Evolutionary conservation across 2,888 invertebrate species (phyloP), one percentile per base, ranked within the genome.

Genomic region (Ferrisia virgata): DNA sequence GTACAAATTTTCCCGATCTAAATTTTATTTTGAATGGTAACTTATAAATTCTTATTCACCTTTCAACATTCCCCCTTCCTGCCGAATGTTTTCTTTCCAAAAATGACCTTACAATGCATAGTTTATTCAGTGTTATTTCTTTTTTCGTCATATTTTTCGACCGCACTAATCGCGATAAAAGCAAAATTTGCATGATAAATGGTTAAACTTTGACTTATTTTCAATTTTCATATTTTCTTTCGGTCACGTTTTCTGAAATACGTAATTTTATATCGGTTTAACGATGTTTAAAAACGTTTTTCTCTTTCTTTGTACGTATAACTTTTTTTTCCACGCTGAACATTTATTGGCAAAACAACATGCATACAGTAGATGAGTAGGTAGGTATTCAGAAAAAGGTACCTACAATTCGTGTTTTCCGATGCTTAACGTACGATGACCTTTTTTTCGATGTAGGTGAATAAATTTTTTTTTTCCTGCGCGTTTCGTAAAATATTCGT

Each of bases 151-250:
- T 69, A 28, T 15, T 31, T 28, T 33, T 9, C 33, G 28, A 28
- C 64, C 25, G 15, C 22, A 76, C 18, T 76, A 76, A 76, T 76
- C 18, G 72, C 36, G 72, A 33, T 36, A 33, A 33, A 76, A 76
- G 72, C 18, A 76, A 76, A 76, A 76, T 76, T 76, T 76, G 18
- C 36, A 76, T 33, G 33, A 76, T 76, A 76, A 76, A 76, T 76
- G 72, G 36, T 18, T 36, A 33, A 33, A 36, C 18, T 33, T 76
- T n/a, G 36, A 76, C 72, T 76, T 33, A 28, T 69, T 76, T 76
- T 76, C 72, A 76, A 76, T 76, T 76, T 53, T 53, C n/a, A n/a
- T n/a, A n/a, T 39, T 39, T 28, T 76, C 36, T 28, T 33, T 76
- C 18, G 72, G 72, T 28, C 72, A 72, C 72, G 72, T 72, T 72